These are phyloP conservation scores for Tubulanus polymorphus DNA, from an alignment of 2,888 invertebrate genomes.

Conservation along the genomic window DNA sequence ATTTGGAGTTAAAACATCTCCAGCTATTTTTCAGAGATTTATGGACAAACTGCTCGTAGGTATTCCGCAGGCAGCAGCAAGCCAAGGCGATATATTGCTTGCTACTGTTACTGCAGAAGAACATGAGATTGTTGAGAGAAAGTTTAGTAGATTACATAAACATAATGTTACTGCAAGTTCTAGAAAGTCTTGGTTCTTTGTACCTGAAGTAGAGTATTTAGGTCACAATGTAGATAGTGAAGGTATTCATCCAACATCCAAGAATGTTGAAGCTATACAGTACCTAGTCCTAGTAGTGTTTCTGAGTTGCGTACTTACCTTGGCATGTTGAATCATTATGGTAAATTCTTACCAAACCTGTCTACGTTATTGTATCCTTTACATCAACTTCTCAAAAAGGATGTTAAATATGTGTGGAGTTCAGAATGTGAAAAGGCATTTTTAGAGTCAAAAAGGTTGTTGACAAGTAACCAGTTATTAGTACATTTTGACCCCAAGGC, in stretches of 20 bases:
- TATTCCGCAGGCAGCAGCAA: slow-evolving; percentile 8
- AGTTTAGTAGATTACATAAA: slow-evolving; percentile 4
- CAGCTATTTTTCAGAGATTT: slow-evolving; percentile 17
- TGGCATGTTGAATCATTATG: slow-evolving; percentile 11
- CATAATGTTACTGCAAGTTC: not conserved
- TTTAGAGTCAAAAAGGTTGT: slow-evolving; percentile 20
- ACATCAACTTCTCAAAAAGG: slow-evolving; percentile 11
- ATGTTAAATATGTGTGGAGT: slow-evolving; percentile 16
- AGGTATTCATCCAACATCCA: slow-evolving; percentile 6
- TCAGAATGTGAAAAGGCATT: slow-evolving; percentile 17
- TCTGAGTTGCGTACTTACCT: not conserved
- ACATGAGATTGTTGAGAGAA: not conserved
- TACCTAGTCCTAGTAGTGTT: slow-evolving; percentile 1
- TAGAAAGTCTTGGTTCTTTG: not conserved
- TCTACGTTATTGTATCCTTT: slow-evolving; percentile 11
- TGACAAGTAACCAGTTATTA: slow-evolving; percentile 23
- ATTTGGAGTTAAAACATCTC: slow-evolving; percentile 10
- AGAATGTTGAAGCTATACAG: slow-evolving; percentile 13
- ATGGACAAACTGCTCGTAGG: slow-evolving; percentile 39
- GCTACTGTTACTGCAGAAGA: not conserved
- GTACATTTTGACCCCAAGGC: slow-evolving; percentile 25
- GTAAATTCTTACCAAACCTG: slow-evolving; percentile 6
- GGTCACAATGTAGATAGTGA: slow-evolving; percentile 2
- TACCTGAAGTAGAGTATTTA: slow-evolving; percentile 1
- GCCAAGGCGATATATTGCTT: slow-evolving; percentile 22